Evolutionary conservation across 2,888 invertebrate genomes (phyloP), one percentile per base, ranked within the genome.

Genomic region (Rhingia campestris): DNA sequence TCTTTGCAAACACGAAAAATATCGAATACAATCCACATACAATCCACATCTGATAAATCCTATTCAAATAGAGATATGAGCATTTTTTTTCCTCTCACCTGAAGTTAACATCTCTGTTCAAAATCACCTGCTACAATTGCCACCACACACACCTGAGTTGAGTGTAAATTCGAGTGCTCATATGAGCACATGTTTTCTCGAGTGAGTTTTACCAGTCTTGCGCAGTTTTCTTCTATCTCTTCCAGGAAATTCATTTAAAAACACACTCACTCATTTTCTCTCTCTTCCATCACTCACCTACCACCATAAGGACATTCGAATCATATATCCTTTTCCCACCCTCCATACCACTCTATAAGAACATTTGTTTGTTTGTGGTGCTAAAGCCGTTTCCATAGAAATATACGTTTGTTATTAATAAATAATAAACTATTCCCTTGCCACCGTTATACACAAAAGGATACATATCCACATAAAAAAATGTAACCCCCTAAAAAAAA

Each of bases 321-420:
- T 30, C 6, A 6, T 53, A 43, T 39, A 70, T 49, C 54, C 61
- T 35, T 64, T 30, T 63, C n/a, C 30, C 51, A 49, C 53, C 77
- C 63, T 43, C 35, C 12, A 6, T 37, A 51, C 37, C 41, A 5
- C n/a, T 59, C 37, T 54, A 39, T 5, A 4, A 67, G 6, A 12
- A 14, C 10, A n/a, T 4, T 66, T 76, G 70, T 75, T 49, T 81
- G 76, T 76, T n/a, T 81, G 66, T 81, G 76, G 77, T 72, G 53
- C 61, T 45, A 43, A 51, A 76, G 49, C 56, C 81, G 76, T 81
- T 81, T 76, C 81, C 77, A 61, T 81, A 63, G 81, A 72, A 81
- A 76, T 81, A 66, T 77, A 77, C 66, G 81, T 76, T 81, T 81
- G 81, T 72, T 72, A 77, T 81, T 77, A 81, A 81, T 81, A 81